These are phyloP conservation scores for Tor tambroides DNA, from an alignment of 2,113 vertebrate species.

Conservation along the genomic window DNA sequence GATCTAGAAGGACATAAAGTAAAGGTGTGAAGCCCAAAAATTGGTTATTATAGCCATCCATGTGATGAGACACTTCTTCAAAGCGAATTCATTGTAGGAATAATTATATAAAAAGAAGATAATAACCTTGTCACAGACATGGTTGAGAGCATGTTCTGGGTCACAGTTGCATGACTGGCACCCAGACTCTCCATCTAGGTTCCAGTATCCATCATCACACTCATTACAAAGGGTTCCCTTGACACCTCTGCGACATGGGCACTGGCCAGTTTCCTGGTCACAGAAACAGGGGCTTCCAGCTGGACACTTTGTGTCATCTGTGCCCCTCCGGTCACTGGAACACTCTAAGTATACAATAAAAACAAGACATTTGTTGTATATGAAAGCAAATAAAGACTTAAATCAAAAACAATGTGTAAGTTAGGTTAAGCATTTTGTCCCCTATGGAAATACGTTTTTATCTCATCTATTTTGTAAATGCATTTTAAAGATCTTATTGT, in stretches of 20 bases:
- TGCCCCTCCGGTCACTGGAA: constrained; percentile 76
- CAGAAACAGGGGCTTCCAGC: constrained; percentile 75
- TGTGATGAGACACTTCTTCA: neutral
- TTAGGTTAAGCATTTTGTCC: neutral
- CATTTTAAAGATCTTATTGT: neutral
- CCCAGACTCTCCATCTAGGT: constrained; percentile 71
- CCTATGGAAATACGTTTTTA: neutral
- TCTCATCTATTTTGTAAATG: neutral
- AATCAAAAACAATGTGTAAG: neutral
- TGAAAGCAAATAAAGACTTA: neutral
- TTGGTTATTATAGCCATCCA: neutral
- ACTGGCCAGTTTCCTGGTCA: constrained; percentile 76
- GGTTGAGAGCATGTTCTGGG: constrained; percentile 70
- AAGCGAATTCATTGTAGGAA: neutral
- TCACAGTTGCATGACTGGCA: constrained; percentile 82
- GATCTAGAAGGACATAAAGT: constrained; percentile 69
- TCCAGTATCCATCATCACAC: constrained; percentile 84
- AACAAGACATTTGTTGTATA: neutral
- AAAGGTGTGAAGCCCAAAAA: constrained; percentile 36
- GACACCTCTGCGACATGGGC: constrained; percentile 80
- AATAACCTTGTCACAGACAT: constrained; percentile 80
- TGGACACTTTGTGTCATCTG: constrained; percentile 69
- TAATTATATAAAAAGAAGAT: neutral
- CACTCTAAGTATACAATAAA: constrained; percentile 73
- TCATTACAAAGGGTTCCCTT: constrained; percentile 72